Conservation (phyloP, 2,888 invertebrate species). For the Ctenicera cuprea region DNA sequence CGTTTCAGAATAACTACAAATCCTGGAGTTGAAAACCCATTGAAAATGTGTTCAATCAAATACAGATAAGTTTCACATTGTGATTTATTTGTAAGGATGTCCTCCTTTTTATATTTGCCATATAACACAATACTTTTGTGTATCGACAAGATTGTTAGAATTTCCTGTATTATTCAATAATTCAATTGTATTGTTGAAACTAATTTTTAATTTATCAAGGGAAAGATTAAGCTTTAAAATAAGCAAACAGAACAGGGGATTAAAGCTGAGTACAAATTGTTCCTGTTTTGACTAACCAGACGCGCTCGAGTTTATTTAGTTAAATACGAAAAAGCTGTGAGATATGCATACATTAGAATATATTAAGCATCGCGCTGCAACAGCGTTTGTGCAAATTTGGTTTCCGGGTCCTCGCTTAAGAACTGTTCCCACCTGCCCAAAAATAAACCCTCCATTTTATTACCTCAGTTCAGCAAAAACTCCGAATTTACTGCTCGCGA, state of each 20-base stretch:
- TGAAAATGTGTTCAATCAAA: too few species aligned
- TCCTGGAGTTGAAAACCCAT: too few species aligned
- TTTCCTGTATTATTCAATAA: too few species aligned
- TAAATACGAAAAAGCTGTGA: slow-evolving; percentile 49
- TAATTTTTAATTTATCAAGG: slow-evolving; percentile 32
- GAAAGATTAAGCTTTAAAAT: slow-evolving; percentile 37
- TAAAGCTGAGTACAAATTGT: slow-evolving; percentile 43
- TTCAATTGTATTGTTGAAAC: too few species aligned
- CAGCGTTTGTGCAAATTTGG: slow-evolving; percentile 22
- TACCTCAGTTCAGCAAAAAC: slow-evolving; percentile 17
- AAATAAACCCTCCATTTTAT: slow-evolving; percentile 34
- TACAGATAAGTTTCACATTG: too few species aligned
- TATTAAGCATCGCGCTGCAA: slow-evolving; percentile 42
- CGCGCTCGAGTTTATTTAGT: slow-evolving; percentile 48
- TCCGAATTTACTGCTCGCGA: slow-evolving; percentile 31
- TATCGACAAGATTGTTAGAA: too few species aligned
- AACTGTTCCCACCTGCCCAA: slow-evolving; percentile 20
- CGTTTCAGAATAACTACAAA: too few species aligned
- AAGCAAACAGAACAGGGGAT: slow-evolving; percentile 33
- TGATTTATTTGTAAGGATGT: too few species aligned
- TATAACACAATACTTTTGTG: too few species aligned
- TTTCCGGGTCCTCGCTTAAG: background rate
- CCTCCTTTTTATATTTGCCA: too few species aligned
- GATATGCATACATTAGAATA: slow-evolving; percentile 53
- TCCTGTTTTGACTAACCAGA: slow-evolving; percentile 50